Base-by-base conservation (phyloP, 2,888 invertebrate species). In the Pyrrhia umbra region DNA sequence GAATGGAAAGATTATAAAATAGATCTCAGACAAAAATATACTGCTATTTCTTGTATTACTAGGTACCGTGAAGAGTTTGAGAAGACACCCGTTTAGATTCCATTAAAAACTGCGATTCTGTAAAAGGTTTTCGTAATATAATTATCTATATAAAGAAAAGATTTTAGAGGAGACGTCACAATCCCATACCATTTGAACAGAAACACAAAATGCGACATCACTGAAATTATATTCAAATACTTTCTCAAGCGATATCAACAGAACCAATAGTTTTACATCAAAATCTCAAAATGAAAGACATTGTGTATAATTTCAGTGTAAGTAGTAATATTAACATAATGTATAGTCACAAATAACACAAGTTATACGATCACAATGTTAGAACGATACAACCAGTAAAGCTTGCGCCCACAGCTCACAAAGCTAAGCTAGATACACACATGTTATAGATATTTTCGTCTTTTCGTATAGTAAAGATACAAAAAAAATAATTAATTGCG, bases 111-210 rank as follows among this genome's bases (percentile, higher is more conserved):
- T 34, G 34, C 34, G 34, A 34, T 34, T 34, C 34, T 34, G 34
- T 34, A 34, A 34, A 34, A 27, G 27, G 34, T n/a, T 34, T 34
- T 34, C 13, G 34, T n/a, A n/a, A n/a, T 5, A 34, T 13, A n/a
- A 13, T 34, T 34, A 13, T 34, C n/a, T 3, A 34, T 30, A 30
- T 13, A 30, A 30, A 30, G 30, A 30, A 13, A 30, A 30, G 3
- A 2, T 3, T 10, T 30, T 30, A 1, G 1, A 37, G 37, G 10
- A 40, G 8, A 68, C 45, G 8, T 50, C 68, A 76, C 55, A 74
- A 68, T 63, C 70, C 62, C 70, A 57, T 59, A 70, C 61, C 78
- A 79, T 74, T 74, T 65, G 60, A 42, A 68, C 54, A 60, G 59
- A 68, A 66, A 50, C 58, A 76, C 52, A 68, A 63, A 68, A 69